Base-by-base conservation (phyloP, 2,888 invertebrate genomes). In the Andrena flavipes region DNA sequence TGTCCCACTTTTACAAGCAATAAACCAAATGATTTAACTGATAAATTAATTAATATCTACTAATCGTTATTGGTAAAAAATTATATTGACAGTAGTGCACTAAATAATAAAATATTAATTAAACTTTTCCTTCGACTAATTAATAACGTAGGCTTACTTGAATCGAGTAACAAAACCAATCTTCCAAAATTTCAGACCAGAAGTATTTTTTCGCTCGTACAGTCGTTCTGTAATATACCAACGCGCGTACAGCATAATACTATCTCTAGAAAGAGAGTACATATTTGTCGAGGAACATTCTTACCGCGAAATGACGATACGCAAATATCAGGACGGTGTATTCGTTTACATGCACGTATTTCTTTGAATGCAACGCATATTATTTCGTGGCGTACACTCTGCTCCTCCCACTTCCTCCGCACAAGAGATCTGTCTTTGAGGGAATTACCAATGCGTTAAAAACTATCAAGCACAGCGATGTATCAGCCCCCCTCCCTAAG, bases 311-410 rank as follows among this genome's bases (percentile, higher is more conserved):
- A 81, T 26, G 67, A 67, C 51, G 67, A 63, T 51, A 80, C 33
- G 67, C 51, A 72, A 80, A 75, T 68, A 80, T 68, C 48, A 62
- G 48, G 10, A 67, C 60, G 20, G 42, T 63, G 23, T 51, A 56
- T 42, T 56, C 26, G 16, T 16, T n/a, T 49, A 49, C 29, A 10
- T 10, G 13, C 30, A 8, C n/a, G 60, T 73, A 54, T 59, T 81
- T 83, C 77, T 59, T 35, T 26, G 75, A 82, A 82, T 75, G 59
- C 71, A 81, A 68, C 62, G 74, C 77, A 71, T 81, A 68, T 68
- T 75, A 77, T 68, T 69, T 56, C 72, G 20, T 51, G 65, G 35
- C 26, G n/a, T 60, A 54, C 49, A 20, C 35, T 62, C 10, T 56
- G 56, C 26, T 49, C 54, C 70, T 76, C 56, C 70, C 54, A 73